Base-by-base conservation (phyloP, 2,797 vertebrate species). In the Yasuhikotakia modesta region DNA sequence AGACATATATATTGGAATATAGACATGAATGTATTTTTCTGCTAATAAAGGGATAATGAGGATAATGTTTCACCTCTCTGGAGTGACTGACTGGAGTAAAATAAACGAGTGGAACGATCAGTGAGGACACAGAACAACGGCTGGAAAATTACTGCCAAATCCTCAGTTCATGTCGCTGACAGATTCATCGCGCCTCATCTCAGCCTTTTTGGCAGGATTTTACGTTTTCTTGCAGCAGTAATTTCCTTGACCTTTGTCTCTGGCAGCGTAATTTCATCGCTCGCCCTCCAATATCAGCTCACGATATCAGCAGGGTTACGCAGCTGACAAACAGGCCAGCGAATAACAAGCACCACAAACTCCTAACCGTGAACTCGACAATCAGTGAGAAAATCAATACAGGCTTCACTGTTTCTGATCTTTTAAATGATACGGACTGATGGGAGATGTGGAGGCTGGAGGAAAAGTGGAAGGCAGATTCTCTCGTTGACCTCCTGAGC, bases 161-260 rank as follows among this genome's bases (percentile, higher is more conserved):
- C 52, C 39, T 79, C 60, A 22, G 35, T 67, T 78, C 27, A 68
- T 78, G 19, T 78, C 24, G 22, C 60, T 68, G 65, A 76, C 74
- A 69, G 65, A 69, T 61, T 69, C 53, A 76, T 69, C 43, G 39
- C 2, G 2, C 5, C 63, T 67, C 50, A 45, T 75, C 63, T 68
- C 13, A 48, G 74, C 4, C 17, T 48, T 60, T 76, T 76, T 76
- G 74, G 53, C 74, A 76, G 27, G n/a, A 69, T 76, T 43, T 46
- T 52, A 50, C 52, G 48, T 58, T 76, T 76, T 69, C 74, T 69
- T 32, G 43, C 19, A 4, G 74, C 27, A 2, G 55, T 69, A 76
- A 76, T 76, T 76, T 76, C 66, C 55, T 35, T 73, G 77, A 79
- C 69, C 69, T 72, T 65, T 72, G 70, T 66, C 50, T 79, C 35